phyloP scores from a whole-genome alignment of 2,888 invertebrate genomes.

The Mesochorus sp. region DNA sequence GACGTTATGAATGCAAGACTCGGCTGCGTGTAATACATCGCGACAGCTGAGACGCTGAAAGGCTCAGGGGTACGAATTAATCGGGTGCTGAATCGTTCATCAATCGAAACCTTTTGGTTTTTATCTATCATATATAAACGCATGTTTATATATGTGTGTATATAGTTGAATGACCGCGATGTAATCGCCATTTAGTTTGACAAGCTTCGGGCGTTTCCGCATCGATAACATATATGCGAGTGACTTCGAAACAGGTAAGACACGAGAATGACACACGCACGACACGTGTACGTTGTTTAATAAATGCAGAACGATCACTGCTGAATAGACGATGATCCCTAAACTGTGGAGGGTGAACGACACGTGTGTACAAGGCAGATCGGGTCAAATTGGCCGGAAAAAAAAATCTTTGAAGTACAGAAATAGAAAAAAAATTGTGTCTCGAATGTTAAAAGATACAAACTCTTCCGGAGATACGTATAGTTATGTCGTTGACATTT shows the following conservation, averaged over 20 bases:
- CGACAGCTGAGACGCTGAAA: neutral
- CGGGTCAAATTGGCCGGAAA: no score
- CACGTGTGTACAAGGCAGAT: no score
- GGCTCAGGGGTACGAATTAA: neutral
- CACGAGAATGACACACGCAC: constrained; percentile 67
- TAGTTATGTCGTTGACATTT: no score
- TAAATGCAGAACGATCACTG: constrained; percentile 25
- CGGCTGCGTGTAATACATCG: no score
- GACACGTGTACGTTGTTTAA: constrained; percentile 70
- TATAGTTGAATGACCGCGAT: neutral
- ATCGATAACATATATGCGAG: constrained; percentile 63
- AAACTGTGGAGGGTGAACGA: constrained; percentile 33
- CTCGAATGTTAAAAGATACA: no score
- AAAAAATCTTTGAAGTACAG: no score
- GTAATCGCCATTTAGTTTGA: constrained; percentile 20
- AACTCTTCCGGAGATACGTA: no score
- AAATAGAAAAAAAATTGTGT: no score
- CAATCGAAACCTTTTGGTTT: neutral
- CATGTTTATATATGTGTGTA: neutral
- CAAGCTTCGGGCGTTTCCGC: constrained; percentile 48
- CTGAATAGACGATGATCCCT: no score
- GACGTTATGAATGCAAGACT: no score
- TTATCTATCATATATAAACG: neutral
- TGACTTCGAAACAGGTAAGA: constrained; percentile 74
- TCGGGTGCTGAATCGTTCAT: neutral